These are phyloP conservation scores for Boloria selene DNA, from an alignment of 2,888 invertebrate genomes.

Conservation along the genomic window DNA sequence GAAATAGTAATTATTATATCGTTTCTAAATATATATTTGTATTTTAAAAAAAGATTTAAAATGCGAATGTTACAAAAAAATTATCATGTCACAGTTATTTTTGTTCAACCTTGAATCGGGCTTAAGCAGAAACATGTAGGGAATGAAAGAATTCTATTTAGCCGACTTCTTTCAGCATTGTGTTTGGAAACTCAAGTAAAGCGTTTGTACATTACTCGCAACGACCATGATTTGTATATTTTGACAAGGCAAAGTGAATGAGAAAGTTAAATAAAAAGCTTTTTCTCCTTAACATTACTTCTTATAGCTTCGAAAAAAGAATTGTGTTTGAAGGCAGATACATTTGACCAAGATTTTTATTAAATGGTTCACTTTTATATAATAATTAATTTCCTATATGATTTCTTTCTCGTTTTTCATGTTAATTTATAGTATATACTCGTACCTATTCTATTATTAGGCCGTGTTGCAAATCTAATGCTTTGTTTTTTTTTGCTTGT, in stretches of 20 bases:
- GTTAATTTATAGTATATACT: no score
- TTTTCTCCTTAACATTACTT: slow-evolving; percentile 15
- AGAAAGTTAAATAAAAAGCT: slow-evolving; percentile 12
- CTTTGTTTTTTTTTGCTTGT: no score
- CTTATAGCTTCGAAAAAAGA: slow-evolving; percentile 8
- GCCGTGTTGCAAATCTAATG: no score
- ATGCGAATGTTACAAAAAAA: neutral
- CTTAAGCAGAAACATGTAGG: slow-evolving; percentile 11
- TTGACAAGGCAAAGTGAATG: slow-evolving; percentile 6
- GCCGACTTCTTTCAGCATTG: no score
- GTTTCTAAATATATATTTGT: no score
- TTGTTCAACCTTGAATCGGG: slow-evolving; percentile 14
- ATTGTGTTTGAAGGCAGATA: slow-evolving; percentile 9
- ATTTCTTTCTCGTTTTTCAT: no score
- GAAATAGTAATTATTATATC: no score
- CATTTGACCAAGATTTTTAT: slow-evolving; percentile 11
- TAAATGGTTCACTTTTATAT: slow-evolving; percentile 2
- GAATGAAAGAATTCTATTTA: slow-evolving; percentile 20
- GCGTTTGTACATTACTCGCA: neutral
- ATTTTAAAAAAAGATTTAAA: no score
- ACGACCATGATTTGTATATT: slow-evolving; percentile 13
- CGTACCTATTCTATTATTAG: no score
- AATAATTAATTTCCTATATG: neutral
- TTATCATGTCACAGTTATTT: slow-evolving; percentile 5
- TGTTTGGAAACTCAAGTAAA: slow-evolving; percentile 16